A percentile compares a stretch with the other conserved stretches of the same genome.
Conservation (phyloP, 2,113 vertebrate genomes). For the Beaufortia kweichowensis region DNA sequence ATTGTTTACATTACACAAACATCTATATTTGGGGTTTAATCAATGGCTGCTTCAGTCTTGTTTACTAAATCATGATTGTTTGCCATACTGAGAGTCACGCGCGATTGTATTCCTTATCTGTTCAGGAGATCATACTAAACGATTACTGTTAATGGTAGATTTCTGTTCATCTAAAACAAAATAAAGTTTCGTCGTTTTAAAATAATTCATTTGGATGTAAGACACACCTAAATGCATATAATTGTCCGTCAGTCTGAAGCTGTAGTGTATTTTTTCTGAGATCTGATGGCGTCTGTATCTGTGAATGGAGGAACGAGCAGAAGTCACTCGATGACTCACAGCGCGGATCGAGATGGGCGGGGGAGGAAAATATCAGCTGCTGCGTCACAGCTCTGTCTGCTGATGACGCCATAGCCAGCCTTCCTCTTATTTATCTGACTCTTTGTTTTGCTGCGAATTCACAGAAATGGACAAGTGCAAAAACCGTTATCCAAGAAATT, state of each 20-base stretch:
- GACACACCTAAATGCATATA: not conserved
- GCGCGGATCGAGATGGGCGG: conserved; percentile 58
- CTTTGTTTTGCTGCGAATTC: not conserved
- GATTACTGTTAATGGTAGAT: no score
- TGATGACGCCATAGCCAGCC: not conserved
- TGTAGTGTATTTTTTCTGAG: not conserved
- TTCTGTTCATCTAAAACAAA: no score
- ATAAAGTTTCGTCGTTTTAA: no score
- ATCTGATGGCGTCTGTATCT: conserved; percentile 4
- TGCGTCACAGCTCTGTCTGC: conserved; percentile 6
- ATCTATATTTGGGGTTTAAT: not conserved
- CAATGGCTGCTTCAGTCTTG: not conserved
- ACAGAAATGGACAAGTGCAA: not conserved
- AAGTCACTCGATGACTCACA: conserved; percentile 73
- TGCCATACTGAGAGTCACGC: not conserved
- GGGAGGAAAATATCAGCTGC: conserved; percentile 40
- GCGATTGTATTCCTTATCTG: not conserved
- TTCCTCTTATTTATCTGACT: not conserved
- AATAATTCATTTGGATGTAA: no score
- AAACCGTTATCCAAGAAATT: not conserved
- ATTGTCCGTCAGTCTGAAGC: not conserved
- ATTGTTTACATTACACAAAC: not conserved
- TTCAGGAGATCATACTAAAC: not conserved
- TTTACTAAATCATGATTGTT: not conserved
- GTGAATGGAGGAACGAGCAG: conserved; percentile 28